These are phyloP conservation scores for Rhopilema esculentum DNA, from an alignment of 30 jellyfish, hydroid and myxozoan species.

Conservation along the genomic window DNA sequence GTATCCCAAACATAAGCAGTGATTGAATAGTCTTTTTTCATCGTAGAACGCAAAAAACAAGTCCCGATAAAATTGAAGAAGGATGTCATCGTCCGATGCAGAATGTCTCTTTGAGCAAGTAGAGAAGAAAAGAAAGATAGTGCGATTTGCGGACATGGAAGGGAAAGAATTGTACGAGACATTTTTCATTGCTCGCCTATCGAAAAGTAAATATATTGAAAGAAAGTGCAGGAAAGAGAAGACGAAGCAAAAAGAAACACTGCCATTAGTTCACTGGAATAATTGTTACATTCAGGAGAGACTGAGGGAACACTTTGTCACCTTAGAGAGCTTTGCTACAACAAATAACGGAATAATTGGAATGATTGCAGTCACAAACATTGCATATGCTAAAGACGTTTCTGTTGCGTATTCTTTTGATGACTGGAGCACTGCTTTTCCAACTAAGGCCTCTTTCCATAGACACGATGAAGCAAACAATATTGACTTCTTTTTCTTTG, in stretches of 20 bases:
- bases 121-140: neutral
- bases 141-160: constrained; percentile 13
- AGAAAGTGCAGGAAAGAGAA: neutral
- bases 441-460: constrained; percentile 62
- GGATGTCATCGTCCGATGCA: neutral
- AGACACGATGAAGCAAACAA: constrained; percentile 58
- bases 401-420: constrained; percentile 68
- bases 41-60: too few species aligned
- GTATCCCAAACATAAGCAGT: too few species aligned
- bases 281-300: neutral
- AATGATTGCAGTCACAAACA: constrained; percentile 83
- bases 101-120: neutral
- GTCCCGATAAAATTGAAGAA: too few species aligned
- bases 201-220: neutral
- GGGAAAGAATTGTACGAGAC: neutral
- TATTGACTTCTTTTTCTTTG: constrained; percentile 78
- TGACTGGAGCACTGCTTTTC: constrained; percentile 66
- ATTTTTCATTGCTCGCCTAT: neutral
- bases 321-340: constrained; percentile 50
- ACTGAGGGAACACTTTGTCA: constrained; percentile 2
- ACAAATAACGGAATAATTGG: constrained; percentile 68
- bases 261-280: neutral
- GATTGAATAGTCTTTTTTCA: too few species aligned
- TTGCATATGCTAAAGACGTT: constrained; percentile 67
- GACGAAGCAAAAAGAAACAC: neutral